phyloP scores from a whole-genome alignment of 2,888 invertebrate genomes.

The Teinopalpus imperialis region DNA sequence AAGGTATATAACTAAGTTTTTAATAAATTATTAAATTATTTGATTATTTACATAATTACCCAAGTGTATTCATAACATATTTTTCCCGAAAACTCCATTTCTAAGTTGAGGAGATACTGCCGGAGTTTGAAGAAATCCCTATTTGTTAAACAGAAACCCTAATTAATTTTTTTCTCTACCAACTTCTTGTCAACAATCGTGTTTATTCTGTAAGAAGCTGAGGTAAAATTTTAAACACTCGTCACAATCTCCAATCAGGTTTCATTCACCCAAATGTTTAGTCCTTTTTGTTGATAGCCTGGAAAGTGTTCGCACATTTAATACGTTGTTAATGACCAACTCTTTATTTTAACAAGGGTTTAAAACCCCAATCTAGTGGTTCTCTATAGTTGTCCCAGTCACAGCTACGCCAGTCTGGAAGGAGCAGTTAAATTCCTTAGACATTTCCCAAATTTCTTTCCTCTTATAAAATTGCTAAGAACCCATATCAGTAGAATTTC shows the following conservation, averaged over 20 bases:
- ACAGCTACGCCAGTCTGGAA: constrained; percentile 25
- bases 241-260: constrained; percentile 48
- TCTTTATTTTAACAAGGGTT: constrained; percentile 5
- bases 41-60: constrained; percentile 57
- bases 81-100: constrained; percentile 27
- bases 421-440: constrained; percentile 19
- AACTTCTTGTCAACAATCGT: constrained; percentile 31
- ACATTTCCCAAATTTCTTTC: constrained; percentile 3
- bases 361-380: constrained; percentile 18
- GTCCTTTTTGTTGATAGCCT: constrained; percentile 72
- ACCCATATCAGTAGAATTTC: not conserved
- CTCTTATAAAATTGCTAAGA: not conserved
- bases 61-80: constrained; percentile 1
- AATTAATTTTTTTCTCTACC: constrained; percentile 25
- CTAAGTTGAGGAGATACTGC: constrained; percentile 37
- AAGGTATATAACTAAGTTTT: constrained; percentile 47
- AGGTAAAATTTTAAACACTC: constrained; percentile 41
- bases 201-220: constrained; percentile 39
- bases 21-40: constrained; percentile 55
- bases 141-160: too few species aligned
- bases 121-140: not conserved
- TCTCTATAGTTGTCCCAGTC: constrained; percentile 15
- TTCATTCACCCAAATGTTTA: constrained; percentile 54
- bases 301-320: constrained; percentile 62
- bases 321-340: constrained; percentile 37